These are phyloP conservation scores for Drosophila yooni DNA, from an alignment of 2,888 invertebrate species.

Conservation along the genomic window DNA sequence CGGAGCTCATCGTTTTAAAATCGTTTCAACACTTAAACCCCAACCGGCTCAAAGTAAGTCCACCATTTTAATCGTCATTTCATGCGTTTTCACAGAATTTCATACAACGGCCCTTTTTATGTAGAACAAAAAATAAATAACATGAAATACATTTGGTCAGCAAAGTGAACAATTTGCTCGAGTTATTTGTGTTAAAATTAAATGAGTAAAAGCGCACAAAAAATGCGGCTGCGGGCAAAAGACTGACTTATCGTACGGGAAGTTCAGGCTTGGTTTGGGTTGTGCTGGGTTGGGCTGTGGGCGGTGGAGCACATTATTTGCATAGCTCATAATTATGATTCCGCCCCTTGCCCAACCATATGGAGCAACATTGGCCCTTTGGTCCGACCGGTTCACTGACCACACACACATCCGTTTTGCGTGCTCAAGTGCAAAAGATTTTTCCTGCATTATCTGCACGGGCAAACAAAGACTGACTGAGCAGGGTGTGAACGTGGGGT, in stretches of 20 bases:
- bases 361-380: constrained; percentile 1
- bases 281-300: background rate
- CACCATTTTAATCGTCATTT: background rate
- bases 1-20: background rate
- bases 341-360: constrained; percentile 17
- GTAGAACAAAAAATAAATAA: background rate
- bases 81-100: constrained; percentile 4
- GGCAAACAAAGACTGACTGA: constrained; percentile 32
- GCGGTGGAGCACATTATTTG: constrained; percentile 52
- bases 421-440: constrained; percentile 70
- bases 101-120: too few relatives aligned
- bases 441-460: constrained; percentile 66
- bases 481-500: constrained; percentile 2
- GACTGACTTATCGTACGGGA: constrained; percentile 9
- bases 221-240: constrained; percentile 2
- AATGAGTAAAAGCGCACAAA: constrained; percentile 29
- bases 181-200: constrained; percentile 70
- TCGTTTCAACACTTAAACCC: background rate
- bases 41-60: background rate
- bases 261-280: background rate
- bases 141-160: constrained; percentile 53
- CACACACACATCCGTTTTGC: constrained; percentile 34
- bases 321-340: constrained; percentile 76
- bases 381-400: constrained; percentile 14
- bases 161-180: constrained; percentile 73